Conservation (phyloP, 2,797 vertebrate species). For the Muscicapa comitata region DNA sequence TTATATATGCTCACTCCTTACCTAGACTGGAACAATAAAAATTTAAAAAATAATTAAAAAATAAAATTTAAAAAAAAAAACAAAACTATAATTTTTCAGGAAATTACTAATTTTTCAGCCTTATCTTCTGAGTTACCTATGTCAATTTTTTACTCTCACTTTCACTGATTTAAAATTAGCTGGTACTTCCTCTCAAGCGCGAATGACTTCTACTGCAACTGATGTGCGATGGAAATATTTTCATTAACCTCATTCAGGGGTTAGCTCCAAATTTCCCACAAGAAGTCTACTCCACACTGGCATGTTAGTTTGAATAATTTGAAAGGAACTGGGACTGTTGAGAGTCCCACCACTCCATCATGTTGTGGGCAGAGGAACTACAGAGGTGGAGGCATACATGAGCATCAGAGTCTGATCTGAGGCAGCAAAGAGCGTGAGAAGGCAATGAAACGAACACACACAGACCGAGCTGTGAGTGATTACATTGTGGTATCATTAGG, state of each 20-base stretch:
- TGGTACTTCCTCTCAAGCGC: neutral
- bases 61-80: too few species aligned
- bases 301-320: neutral
- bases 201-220: neutral
- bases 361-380: neutral
- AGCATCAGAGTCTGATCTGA: neutral
- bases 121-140: neutral
- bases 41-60: too few species aligned
- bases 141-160: neutral
- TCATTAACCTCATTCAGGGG: neutral
- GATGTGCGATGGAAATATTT: neutral
- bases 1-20: neutral
- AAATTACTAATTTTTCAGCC: neutral
- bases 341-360: neutral
- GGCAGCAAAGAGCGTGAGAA: neutral
- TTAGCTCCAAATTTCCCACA: neutral
- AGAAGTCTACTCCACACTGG: neutral
- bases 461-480: neutral
- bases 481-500: neutral
- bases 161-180: neutral
- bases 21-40: neutral
- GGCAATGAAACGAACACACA: neutral
- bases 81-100: neutral
- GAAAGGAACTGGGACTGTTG: neutral
- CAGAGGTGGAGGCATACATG: accelerated